Evolutionary conservation across 2,888 invertebrate genomes (phyloP).

Genomic region (Hyalella azteca): DNA sequence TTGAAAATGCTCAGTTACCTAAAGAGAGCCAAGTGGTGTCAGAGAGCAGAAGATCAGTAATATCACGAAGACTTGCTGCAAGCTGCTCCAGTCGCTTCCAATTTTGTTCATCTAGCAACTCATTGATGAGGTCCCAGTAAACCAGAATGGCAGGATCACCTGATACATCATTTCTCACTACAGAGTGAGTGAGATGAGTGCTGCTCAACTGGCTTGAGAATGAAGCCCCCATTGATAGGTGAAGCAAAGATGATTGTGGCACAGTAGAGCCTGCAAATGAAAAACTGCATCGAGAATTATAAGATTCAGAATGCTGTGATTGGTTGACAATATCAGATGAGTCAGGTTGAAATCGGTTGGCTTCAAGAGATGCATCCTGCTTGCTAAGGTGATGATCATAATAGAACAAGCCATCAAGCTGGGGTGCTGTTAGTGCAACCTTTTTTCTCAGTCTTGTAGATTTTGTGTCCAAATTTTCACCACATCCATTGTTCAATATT

Average conservation of each 20-base stretch:
- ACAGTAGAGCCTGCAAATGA: not conserved
- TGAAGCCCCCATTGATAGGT: not conserved
- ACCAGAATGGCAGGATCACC: not conserved
- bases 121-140: conserved; percentile 30
- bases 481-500: too few relatives aligned
- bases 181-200: not conserved
- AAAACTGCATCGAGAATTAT: not conserved
- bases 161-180: not conserved
- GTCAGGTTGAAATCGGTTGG: not conserved
- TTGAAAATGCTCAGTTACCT: not conserved
- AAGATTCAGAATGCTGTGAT: not conserved
- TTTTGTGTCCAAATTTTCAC: too few relatives aligned
- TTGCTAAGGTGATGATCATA: not conserved
- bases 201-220: not conserved
- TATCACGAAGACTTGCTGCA: not conserved
- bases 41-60: conserved; percentile 22
- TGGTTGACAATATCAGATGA: not conserved
- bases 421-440: not conserved
- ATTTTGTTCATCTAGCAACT: not conserved
- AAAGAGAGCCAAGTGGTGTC: conserved; percentile 13
- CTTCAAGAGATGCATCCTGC: too few relatives aligned
- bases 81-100: conserved; percentile 27
- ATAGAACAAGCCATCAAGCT: not conserved
- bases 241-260: too few relatives aligned
- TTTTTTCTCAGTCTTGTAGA: too few relatives aligned